These are phyloP conservation scores for Pangasius mekongensis DNA, from an alignment of 2,797 vertebrate genomes.

Conservation along the genomic window DNA sequence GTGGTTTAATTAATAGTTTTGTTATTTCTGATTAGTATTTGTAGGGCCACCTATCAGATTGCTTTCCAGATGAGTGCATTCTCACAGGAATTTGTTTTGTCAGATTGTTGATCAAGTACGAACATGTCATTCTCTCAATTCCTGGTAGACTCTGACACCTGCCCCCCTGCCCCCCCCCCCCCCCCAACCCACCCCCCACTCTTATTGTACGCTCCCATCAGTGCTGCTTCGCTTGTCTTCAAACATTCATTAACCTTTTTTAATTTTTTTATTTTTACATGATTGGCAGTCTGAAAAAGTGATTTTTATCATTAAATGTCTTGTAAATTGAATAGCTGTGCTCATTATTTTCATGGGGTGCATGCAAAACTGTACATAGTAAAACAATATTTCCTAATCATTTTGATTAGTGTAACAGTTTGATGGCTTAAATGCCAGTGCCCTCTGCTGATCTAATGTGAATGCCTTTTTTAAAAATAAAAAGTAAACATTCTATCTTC, in stretches of 20 bases:
- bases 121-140: background rate
- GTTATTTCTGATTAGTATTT: constrained; percentile 16
- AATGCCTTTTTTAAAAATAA: background rate
- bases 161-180: too few species aligned
- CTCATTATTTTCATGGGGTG: background rate
- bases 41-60: background rate
- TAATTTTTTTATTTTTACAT: background rate
- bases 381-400: background rate
- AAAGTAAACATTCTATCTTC: background rate
- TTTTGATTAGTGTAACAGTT: background rate
- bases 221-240: background rate
- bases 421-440: background rate
- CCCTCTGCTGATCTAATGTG: background rate
- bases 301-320: background rate
- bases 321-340: background rate
- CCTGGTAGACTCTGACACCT: background rate
- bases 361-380: background rate
- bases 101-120: constrained; percentile 33
- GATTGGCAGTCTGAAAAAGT: background rate
- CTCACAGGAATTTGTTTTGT: background rate
- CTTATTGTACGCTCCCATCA: background rate
- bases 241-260: background rate
- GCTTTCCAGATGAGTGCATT: background rate
- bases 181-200: too few species aligned
- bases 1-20: constrained; percentile 63